A percentile compares a stretch with the other conserved stretches of the same genome.
Conservation (phyloP, 1,140 invertebrate genomes). For the Wiebesia pumilae region DNA sequence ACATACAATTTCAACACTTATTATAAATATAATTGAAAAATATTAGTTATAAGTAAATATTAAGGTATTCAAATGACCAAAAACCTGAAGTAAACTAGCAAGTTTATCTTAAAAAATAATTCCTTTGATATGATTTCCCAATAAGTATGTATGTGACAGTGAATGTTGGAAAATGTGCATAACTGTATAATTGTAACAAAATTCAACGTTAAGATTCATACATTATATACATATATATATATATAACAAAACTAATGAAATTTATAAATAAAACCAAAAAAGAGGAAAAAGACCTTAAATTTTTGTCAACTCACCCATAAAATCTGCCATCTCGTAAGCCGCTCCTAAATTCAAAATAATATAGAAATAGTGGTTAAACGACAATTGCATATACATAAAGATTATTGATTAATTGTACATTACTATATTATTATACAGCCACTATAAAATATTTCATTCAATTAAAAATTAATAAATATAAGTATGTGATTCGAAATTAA, state of each 20-base stretch:
- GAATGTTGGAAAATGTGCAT: constrained; percentile 42
- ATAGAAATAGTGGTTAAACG: constrained; percentile 61
- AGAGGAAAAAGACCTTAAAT: neutral
- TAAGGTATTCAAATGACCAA: too few relatives aligned
- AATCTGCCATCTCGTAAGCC: constrained; percentile 84
- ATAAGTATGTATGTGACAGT: constrained; percentile 21
- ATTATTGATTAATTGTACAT: neutral
- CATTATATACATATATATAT: constrained; percentile 2
- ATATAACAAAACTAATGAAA: neutral
- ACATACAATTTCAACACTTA: too few relatives aligned
- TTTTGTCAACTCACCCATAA: constrained; percentile 81
- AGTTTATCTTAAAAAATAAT: constrained; percentile 62
- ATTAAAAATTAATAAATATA: too few relatives aligned
- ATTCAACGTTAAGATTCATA: neutral
- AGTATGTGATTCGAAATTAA: too few relatives aligned
- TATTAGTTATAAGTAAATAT: too few relatives aligned
- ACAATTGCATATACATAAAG: constrained; percentile 33
- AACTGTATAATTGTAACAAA: neutral
- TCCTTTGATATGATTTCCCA: constrained; percentile 39
- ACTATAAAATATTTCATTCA: too few relatives aligned
- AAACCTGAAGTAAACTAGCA: constrained; percentile 5
- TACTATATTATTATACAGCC: too few relatives aligned
- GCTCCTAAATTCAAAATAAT: constrained; percentile 75
- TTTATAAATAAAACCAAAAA: neutral
- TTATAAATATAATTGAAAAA: too few relatives aligned